Conservation (phyloP, 2,888 invertebrate species). For the Lithophane socia region DNA sequence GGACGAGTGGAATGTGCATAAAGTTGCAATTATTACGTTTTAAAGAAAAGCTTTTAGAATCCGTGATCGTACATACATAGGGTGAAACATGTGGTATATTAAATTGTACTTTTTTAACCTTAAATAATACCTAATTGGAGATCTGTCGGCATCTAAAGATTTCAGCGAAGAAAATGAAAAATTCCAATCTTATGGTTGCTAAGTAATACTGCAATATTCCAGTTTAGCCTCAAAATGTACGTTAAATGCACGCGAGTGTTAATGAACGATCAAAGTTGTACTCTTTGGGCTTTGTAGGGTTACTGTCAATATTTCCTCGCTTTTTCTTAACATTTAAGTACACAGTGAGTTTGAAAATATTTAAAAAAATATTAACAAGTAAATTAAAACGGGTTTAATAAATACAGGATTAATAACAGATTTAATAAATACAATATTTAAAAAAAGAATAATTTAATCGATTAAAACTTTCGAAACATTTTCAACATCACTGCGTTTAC, state of each 20-base stretch:
- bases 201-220: conserved; percentile 39
- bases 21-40: neutral
- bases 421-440: neutral
- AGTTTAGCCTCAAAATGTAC: conserved; percentile 52
- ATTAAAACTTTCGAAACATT: conserved; percentile 27
- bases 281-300: conserved; percentile 41
- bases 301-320: conserved; percentile 33
- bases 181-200: conserved; percentile 10
- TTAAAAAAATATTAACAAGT: conserved; percentile 1
- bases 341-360: conserved; percentile 33
- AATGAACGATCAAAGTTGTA: conserved; percentile 38
- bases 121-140: conserved; percentile 11
- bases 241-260: conserved; percentile 31
- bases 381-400: neutral
- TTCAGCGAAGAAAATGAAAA: conserved; percentile 14
- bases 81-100: conserved; percentile 8
- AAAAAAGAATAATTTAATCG: neutral
- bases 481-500: conserved; percentile 35
- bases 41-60: conserved; percentile 7
- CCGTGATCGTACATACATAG: neutral
- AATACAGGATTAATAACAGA: neutral
- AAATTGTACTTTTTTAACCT: conserved; percentile 57
- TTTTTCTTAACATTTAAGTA: conserved; percentile 30
- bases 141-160: conserved; percentile 35
- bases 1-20: no score